Evolutionary conservation across 2,888 invertebrate species (phyloP), one percentile per base, ranked within the genome.

Genomic region (Heteromurus nitidus): DNA sequence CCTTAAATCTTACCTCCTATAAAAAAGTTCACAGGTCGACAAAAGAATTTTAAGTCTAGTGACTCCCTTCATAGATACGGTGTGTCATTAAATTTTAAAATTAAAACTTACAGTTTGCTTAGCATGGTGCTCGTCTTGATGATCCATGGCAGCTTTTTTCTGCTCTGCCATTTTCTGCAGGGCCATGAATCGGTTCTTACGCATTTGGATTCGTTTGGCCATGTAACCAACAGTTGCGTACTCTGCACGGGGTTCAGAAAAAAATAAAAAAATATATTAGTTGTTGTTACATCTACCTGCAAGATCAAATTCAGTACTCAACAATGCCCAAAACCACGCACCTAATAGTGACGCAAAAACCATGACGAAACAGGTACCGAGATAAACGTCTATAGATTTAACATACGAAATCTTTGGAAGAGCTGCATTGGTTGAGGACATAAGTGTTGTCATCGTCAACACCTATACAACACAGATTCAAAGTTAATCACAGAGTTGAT

Each of bases 351-450:
- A 97, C 88, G 97, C 97, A 92, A 98, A 98, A 89, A 98, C 98
- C 97, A 98, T 98, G 90, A 98, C 96, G 95, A 98, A 98, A 92
- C 97, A 97, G 89, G 97, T 97, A 89, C 97, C 97, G 91, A 97
- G 92, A 91, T 97, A 98, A 88, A 98, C 97, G 91, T 98, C 98
- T 90, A 98, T 98, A 88, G 96, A 96, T 91, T 98, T 98, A 90
- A 98, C 96, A 91, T 98, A 98, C 87, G 97, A 97, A 89, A 98
- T 97, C 92, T 99, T 97, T 88, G 99, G 99, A 90, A 99, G 93
- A 88, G 96, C 96, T 88, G 96, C 96, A 90, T 97, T 97, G 88
- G 96, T 97, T 88, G 96, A 96, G 88, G 96, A 96, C 96, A 97
- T 97, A 88, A 97, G 93, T 87, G 97, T 98, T 88, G 98, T 98